Evolutionary conservation across 1,140 invertebrate genomes (phyloP).

Genomic region (Apolygus lucorum): DNA sequence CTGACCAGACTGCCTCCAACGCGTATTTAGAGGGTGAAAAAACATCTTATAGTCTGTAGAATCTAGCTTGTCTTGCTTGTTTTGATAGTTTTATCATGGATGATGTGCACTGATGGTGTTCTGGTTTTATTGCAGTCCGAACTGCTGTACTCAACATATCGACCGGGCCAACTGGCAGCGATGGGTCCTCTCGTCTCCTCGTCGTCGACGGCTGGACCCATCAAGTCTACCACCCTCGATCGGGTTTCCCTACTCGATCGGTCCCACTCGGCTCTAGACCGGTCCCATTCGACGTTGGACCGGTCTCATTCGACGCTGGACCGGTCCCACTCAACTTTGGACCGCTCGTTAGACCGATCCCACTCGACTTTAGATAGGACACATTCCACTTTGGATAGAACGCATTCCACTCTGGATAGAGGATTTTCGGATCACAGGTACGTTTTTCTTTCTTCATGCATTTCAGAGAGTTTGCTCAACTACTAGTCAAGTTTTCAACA

Average conservation of each 20-base stretch:
- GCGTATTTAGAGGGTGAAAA: conserved; percentile 18
- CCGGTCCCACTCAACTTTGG: conserved; percentile 3
- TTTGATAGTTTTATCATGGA: too few species aligned
- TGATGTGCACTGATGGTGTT: too few species aligned
- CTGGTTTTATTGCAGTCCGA: conserved; percentile 27
- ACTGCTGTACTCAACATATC: conserved; percentile 31
- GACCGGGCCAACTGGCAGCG: conserved; percentile 32
- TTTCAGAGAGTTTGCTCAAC: too few species aligned
- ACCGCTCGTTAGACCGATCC: not conserved
- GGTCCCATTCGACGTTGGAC: not conserved
- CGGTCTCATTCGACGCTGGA: not conserved
- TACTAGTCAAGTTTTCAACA: too few species aligned
- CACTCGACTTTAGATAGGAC: conserved; percentile 3
- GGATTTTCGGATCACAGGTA: conserved; percentile 13
- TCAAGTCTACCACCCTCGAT: conserved; percentile 27
- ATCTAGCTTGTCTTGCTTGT: too few species aligned
- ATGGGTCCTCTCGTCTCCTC: conserved; percentile 29
- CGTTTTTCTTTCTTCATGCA: too few species aligned
- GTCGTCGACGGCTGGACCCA: conserved; percentile 9
- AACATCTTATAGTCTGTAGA: too few species aligned
- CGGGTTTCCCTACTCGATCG: conserved; percentile 24
- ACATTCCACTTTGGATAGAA: conserved; percentile 2
- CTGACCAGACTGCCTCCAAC: too few species aligned
- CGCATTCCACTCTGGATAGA: conserved; percentile 15
- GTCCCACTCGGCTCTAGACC: conserved; percentile 18